phyloP scores from a whole-genome alignment of 2,113 vertebrate genomes.

The Sceloporus undulatus region DNA sequence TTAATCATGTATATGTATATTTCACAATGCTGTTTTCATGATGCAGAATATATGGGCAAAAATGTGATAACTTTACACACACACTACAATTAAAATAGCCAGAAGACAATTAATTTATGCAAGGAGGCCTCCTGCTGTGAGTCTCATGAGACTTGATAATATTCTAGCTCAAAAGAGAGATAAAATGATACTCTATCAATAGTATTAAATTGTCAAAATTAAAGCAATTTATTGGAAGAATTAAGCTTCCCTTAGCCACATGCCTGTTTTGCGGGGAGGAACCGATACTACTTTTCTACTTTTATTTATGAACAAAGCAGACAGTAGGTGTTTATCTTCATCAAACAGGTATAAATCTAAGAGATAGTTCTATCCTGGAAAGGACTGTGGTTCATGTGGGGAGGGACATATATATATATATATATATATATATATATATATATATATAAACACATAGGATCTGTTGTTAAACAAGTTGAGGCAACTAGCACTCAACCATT shows the following conservation, averaged over 20 bases:
- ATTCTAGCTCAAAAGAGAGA: slow-evolving; percentile 60
- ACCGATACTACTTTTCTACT: background rate
- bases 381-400: too few species aligned
- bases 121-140: slow-evolving; percentile 53
- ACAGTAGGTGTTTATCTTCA: background rate
- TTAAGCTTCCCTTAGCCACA: background rate
- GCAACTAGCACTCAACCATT: too few species aligned
- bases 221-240: background rate
- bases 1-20: background rate
- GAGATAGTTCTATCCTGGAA: too few species aligned
- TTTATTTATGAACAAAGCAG: background rate
- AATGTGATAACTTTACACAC: background rate
- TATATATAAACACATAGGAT: too few species aligned
- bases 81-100: slow-evolving; percentile 58
- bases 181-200: background rate
- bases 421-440: too few species aligned
- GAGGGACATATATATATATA: too few species aligned
- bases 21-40: slow-evolving; percentile 54
- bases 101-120: slow-evolving; percentile 69
- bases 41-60: slow-evolving; percentile 64
- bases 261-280: background rate
- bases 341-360: too few species aligned
- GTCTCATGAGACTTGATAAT: slow-evolving; percentile 67
- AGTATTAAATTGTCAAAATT: background rate
- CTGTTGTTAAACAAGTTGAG: too few species aligned